Percentiles rank a stretch among this genome's conserved stretches.
These are phyloP conservation scores for Lycorma delicatula DNA, from an alignment of 1,140 invertebrate genomes.

Conservation along the genomic window DNA sequence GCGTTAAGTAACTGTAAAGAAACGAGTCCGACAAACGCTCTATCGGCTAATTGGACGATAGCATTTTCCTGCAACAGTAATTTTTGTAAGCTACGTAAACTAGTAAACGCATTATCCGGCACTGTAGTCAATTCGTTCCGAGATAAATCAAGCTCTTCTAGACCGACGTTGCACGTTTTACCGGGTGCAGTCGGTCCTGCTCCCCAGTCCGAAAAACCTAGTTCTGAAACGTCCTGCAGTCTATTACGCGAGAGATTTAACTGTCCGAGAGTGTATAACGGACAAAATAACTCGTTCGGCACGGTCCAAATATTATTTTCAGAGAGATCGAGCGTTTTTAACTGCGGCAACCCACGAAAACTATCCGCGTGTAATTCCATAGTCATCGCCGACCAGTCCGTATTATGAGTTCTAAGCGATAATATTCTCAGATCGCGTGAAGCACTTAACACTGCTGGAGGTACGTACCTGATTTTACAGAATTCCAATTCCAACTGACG, in stretches of 20 bases:
- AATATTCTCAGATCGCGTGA: constrained; percentile 57
- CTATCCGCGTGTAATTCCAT: constrained; percentile 63
- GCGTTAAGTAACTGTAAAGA: constrained; percentile 61
- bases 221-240: constrained; percentile 59
- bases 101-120: constrained; percentile 57
- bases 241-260: constrained; percentile 72
- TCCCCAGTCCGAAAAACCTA: constrained; percentile 59
- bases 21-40: constrained; percentile 56
- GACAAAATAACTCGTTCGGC: constrained; percentile 64
- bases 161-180: constrained; percentile 49
- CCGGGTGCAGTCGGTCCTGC: constrained; percentile 39
- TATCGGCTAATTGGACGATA: constrained; percentile 58
- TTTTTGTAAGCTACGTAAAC: constrained; percentile 52
- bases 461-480: constrained; percentile 69
- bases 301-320: constrained; percentile 74
- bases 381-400: constrained; percentile 69
- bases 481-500: constrained; percentile 61
- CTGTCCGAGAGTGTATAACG: constrained; percentile 53
- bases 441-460: constrained; percentile 53
- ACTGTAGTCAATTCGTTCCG: constrained; percentile 60
- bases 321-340: constrained; percentile 61
- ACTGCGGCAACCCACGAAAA: constrained; percentile 54
- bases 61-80: constrained; percentile 64
- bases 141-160: constrained; percentile 64
- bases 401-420: constrained; percentile 63